Evolutionary conservation across 2,113 vertebrate species (phyloP).

Genomic region (Callocephalon fimbriatum): DNA sequence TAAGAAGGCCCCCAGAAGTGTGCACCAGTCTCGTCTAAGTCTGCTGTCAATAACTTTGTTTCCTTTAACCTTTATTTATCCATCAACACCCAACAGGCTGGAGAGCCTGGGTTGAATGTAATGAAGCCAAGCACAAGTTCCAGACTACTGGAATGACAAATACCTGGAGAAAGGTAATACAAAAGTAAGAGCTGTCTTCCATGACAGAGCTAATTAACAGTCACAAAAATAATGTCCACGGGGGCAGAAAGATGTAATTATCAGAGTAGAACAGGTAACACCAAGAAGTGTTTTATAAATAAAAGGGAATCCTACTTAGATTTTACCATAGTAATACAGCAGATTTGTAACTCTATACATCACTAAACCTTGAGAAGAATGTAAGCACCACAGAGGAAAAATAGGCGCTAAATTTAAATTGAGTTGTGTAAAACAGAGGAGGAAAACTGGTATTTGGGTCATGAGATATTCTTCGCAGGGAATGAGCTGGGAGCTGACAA

Average conservation of each 20-base stretch:
- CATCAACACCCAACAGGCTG: not conserved
- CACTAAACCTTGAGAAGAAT: not conserved
- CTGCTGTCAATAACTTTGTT: not conserved
- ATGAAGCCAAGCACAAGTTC: not conserved
- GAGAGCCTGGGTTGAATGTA: not conserved
- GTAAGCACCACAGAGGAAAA: not conserved
- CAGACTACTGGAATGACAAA: not conserved
- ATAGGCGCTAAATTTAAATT: not conserved
- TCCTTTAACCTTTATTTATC: not conserved
- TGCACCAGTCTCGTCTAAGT: not conserved
- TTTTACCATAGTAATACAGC: not conserved
- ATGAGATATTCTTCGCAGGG: not conserved
- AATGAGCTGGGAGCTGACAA: not conserved
- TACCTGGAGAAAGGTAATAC: not conserved
- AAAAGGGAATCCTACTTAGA: not conserved
- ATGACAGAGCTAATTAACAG: slow-evolving; percentile 1
- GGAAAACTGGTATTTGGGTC: not conserved
- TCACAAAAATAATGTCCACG: not conserved
- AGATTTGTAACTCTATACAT: not conserved
- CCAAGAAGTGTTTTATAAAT: not conserved
- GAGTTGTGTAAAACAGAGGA: not conserved
- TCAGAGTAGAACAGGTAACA: not conserved
- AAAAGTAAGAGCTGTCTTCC: slow-evolving; percentile 16
- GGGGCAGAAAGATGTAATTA: not conserved
- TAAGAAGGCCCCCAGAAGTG: not conserved